phyloP scores from a whole-genome alignment of 2,797 vertebrate genomes.

The Cryptoblepharus egeriae region DNA sequence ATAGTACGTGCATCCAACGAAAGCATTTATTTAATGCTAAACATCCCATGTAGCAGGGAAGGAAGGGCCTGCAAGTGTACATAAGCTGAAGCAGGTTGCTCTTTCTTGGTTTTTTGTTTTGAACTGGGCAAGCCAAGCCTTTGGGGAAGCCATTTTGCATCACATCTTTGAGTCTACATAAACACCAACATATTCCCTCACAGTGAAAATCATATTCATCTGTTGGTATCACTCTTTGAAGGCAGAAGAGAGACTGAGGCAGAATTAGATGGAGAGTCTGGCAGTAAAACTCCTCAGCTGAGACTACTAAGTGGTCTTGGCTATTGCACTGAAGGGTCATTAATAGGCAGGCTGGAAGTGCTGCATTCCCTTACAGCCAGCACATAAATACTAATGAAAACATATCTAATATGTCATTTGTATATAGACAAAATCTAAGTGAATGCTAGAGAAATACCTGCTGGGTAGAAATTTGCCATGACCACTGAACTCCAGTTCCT shows the following conservation, averaged over 20 bases:
- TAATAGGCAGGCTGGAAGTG: conserved; percentile 50
- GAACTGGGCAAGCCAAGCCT: conserved; percentile 54
- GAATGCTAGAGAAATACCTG: neutral
- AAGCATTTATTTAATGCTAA: neutral
- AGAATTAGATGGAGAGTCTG: conserved; percentile 41
- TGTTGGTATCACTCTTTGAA: neutral
- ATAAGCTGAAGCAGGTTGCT: neutral
- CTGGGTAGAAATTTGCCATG: fast-evolving
- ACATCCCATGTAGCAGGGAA: fast-evolving
- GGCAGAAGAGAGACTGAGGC: conserved; percentile 20
- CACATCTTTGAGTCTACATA: neutral
- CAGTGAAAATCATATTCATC: neutral
- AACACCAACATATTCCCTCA: neutral
- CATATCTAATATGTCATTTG: neutral
- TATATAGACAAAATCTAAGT: neutral
- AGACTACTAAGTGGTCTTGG: conserved; percentile 42
- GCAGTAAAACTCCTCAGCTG: conserved; percentile 54
- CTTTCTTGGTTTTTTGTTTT: conserved; percentile 32
- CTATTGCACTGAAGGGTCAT: conserved; percentile 51
- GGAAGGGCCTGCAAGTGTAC: neutral
- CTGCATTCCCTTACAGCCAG: conserved; percentile 27
- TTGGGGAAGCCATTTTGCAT: conserved; percentile 48
- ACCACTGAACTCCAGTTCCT: neutral
- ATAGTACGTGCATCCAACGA: too few relatives aligned
- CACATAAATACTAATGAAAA: conserved; percentile 60